phyloP scores from a whole-genome alignment of 2,113 vertebrate genomes.

The Sturnus vulgaris region DNA sequence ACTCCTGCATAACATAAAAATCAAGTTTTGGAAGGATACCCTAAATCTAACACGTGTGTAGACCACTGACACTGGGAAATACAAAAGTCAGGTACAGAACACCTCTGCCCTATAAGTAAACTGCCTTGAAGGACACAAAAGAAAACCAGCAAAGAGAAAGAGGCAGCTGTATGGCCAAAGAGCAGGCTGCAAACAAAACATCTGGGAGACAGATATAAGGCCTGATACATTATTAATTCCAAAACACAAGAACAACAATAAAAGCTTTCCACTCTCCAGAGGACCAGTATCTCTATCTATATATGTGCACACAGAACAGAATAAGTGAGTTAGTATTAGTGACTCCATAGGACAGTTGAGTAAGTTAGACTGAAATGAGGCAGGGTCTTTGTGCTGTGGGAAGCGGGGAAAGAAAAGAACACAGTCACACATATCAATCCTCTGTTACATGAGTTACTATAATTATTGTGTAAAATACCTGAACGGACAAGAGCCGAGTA shows the following conservation, averaged over 20 bases:
- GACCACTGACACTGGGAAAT: neutral
- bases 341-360: neutral
- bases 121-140: neutral
- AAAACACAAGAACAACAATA: neutral
- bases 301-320: neutral
- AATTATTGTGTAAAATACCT: neutral
- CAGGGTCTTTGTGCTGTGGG: neutral
- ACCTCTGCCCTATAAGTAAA: neutral
- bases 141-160: neutral
- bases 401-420: neutral
- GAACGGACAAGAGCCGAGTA: neutral
- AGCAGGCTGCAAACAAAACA: neutral
- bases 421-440: neutral
- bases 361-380: neutral
- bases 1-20: neutral
- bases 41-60: neutral
- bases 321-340: neutral
- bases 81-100: neutral
- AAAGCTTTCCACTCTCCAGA: neutral
- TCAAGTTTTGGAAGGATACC: neutral
- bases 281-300: fast-evolving
- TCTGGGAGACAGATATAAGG: neutral
- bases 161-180: neutral
- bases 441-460: neutral
- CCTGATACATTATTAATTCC: neutral